Evolutionary conservation across 2,113 vertebrate genomes (phyloP).

Genomic region (Pontoporia blainvillei): DNA sequence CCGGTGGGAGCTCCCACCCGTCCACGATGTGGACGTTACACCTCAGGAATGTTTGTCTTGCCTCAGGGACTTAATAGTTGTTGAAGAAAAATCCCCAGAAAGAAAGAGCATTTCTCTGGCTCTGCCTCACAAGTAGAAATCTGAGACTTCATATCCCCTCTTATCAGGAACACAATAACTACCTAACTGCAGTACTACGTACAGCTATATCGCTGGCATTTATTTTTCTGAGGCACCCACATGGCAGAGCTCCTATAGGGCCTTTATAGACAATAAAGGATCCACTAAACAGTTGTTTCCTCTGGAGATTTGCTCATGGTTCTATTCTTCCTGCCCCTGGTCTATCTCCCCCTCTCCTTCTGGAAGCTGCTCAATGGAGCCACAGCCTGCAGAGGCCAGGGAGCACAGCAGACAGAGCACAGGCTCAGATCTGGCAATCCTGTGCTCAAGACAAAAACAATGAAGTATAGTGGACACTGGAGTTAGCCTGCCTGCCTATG

Average conservation of each 20-base stretch:
- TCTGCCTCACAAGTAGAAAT: slow-evolving; percentile 83
- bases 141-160: not conserved
- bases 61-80: not conserved
- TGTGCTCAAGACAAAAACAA: not conserved
- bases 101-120: slow-evolving; percentile 87
- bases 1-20: not conserved
- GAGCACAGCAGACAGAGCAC: not conserved
- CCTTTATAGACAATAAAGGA: not conserved
- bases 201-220: not conserved
- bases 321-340: not conserved
- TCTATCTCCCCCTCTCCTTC: not conserved
- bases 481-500: not conserved
- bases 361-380: not conserved
- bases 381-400: not conserved
- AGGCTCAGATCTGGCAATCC: not conserved
- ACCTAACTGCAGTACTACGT: not conserved
- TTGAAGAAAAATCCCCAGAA: slow-evolving; percentile 89
- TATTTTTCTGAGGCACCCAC: not conserved
- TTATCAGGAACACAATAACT: not conserved
- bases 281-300: not conserved
- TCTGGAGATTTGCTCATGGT: not conserved
- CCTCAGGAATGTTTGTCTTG: not conserved
- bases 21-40: not conserved
- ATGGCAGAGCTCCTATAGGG: not conserved
- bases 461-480: not conserved